Conservation (phyloP, 2,113 vertebrate genomes). For the Triplophysa tibetana region DNA sequence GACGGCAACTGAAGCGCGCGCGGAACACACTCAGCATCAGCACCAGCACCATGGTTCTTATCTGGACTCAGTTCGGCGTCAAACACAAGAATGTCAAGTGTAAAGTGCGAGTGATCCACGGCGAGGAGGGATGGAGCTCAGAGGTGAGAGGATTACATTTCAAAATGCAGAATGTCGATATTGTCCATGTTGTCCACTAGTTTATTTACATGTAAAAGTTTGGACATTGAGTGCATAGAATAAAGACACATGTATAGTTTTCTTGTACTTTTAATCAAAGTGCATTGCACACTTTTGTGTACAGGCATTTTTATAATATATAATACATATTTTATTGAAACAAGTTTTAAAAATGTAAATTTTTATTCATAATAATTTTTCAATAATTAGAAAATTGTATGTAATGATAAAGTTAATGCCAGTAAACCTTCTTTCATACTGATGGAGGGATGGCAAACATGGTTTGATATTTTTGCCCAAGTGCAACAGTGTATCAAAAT, state of each 20-base stretch:
- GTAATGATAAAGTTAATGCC: no score
- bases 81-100: conserved; percentile 79
- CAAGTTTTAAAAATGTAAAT: no score
- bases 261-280: no score
- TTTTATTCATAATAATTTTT: no score
- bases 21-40: conserved; percentile 9
- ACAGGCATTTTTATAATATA: no score
- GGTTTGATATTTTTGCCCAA: no score
- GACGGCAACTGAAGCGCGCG: conserved; percentile 33
- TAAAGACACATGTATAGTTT: not conserved
- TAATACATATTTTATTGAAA: no score
- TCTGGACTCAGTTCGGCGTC: conserved; percentile 79
- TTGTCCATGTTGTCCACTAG: not conserved
- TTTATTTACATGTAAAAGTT: not conserved
- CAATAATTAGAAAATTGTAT: no score
- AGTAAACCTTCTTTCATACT: no score
- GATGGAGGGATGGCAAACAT: no score
- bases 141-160: conserved; percentile 62
- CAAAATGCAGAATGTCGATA: not conserved
- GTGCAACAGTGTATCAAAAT: no score
- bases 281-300: no score
- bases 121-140: conserved; percentile 73
- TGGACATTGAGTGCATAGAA: not conserved
- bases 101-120: conserved; percentile 77
- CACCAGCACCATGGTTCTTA: conserved; percentile 73